Evolutionary conservation across 2,888 invertebrate species (phyloP), one percentile per base, ranked within the genome.

Genomic region (Diogma glabrata): DNA sequence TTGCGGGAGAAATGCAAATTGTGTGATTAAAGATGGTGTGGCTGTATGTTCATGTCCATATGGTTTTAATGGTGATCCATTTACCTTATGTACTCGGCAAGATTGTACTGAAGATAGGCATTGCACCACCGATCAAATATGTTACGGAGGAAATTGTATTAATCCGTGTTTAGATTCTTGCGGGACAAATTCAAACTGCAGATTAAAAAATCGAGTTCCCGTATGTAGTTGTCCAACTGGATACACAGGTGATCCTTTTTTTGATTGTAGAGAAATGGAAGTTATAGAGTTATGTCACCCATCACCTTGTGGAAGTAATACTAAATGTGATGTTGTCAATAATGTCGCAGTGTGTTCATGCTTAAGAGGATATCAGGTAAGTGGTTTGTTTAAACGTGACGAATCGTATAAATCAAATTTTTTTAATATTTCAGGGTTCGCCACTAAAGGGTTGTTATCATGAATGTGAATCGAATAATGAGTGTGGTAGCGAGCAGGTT

Each of bases 261-360:
- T 7, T 14, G 43, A 14, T 14, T 43, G 43, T 9, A 22, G n/a
- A 5, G 6, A 7, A 43, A 7, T 3, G 5, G 23, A 12, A 14
- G 14, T 22, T 4, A 7, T 9, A 22, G 8, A 20, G 2, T 14
- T 43, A 9, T 43, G 43, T n/a, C 7, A 3, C 6, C 43, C 43
- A 43, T 22, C 43, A 9, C 43, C 43, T n/a, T 43, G 43, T 14
- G 43, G 43, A 2, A 2, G 22, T 7, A 43, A 43, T 2, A 22
- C 43, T n/a, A 43, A 43, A 22, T 43, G 43, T 10, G 43, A 43
- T 7, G 22, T 43, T 22, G 23, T 43, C 20, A 43, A 43, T 43
- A 23, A 43, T 43, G 43, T 43, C 7, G n/a, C 43, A 4, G 23
- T 23, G 1, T 43, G 43, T n/a, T 22, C 22, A 5, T 43, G 43